These are phyloP conservation scores for Drosophila prosaltans DNA, from an alignment of 1,140 invertebrate genomes.

Conservation along the genomic window DNA sequence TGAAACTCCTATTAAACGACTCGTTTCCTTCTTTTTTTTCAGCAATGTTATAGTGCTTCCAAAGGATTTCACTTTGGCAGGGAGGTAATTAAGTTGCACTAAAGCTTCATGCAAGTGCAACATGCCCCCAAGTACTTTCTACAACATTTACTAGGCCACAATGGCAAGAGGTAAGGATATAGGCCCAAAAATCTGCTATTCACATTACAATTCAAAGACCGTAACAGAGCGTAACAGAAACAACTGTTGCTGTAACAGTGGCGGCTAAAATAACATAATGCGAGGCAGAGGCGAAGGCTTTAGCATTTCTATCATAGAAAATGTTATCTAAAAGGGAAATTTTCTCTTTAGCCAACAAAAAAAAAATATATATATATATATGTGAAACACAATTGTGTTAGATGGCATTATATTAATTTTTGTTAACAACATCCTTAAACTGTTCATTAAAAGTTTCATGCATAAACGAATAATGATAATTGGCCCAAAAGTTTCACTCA, in stretches of 20 bases:
- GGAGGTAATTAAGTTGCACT: constrained; percentile 28
- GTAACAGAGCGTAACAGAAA: constrained; percentile 18
- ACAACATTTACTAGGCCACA: not conserved
- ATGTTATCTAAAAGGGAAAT: not conserved
- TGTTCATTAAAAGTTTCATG: constrained; percentile 10
- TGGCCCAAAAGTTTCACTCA: not conserved
- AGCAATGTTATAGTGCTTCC: not conserved
- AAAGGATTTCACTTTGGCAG: constrained; percentile 3
- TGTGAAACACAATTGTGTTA: too few relatives aligned
- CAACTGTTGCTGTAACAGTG: constrained; percentile 25
- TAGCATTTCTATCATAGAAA: too few relatives aligned
- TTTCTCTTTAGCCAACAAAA: not conserved
- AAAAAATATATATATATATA: too few relatives aligned
- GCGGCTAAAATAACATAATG: not conserved
- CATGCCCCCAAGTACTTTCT: constrained; percentile 1
- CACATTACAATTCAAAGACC: not conserved
- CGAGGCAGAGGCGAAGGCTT: not conserved
- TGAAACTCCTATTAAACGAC: constrained; percentile 1
- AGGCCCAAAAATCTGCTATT: not conserved
- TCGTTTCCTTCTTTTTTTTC: not conserved
- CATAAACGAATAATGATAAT: not conserved
- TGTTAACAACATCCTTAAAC: not conserved
- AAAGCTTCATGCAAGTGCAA: constrained; percentile 13
- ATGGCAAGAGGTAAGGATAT: not conserved
- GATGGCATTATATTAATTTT: too few relatives aligned